Conservation (phyloP, 2,797 vertebrate species). For the Poeciliopsis presidionis region DNA sequence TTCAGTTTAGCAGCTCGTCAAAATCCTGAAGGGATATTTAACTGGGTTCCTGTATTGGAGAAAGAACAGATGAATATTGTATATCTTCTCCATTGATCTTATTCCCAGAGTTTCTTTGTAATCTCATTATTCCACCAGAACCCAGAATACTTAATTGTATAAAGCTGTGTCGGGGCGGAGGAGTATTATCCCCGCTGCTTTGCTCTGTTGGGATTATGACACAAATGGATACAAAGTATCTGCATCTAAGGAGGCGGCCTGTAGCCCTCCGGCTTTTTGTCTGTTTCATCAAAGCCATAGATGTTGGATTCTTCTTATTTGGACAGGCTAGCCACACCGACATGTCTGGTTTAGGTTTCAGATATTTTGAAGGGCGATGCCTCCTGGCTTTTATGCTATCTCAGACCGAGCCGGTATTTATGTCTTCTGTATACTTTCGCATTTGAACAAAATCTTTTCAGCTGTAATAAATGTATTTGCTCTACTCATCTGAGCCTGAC, state of each 20-base stretch:
- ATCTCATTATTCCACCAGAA: constrained; percentile 67
- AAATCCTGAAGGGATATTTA: constrained; percentile 40
- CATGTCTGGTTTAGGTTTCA: constrained; percentile 41
- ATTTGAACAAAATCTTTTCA: constrained; percentile 9
- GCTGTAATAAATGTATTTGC: constrained; percentile 10
- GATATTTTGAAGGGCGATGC: neutral
- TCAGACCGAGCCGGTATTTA: neutral
- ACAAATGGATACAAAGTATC: constrained; percentile 76
- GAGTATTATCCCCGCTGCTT: constrained; percentile 52
- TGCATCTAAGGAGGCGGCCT: constrained; percentile 62
- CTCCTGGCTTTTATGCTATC: constrained; percentile 7
- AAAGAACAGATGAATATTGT: constrained; percentile 57
- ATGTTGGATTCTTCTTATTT: constrained; percentile 20
- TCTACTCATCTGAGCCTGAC: constrained; percentile 13
- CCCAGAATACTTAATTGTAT: constrained; percentile 70
- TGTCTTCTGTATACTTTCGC: neutral
- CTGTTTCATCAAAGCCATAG: constrained; percentile 49
- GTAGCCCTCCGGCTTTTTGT: constrained; percentile 50
- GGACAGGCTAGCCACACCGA: constrained; percentile 22
- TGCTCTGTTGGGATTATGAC: constrained; percentile 71
- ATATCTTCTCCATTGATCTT: constrained; percentile 63
- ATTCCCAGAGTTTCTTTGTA: constrained; percentile 58
- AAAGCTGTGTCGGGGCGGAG: constrained; percentile 65
- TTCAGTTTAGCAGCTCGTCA: constrained; percentile 24
- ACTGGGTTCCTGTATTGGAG: constrained; percentile 46